Base-by-base conservation (phyloP, 35 echinoderm and acorn worm species). In the Apostichopus californicus region DNA sequence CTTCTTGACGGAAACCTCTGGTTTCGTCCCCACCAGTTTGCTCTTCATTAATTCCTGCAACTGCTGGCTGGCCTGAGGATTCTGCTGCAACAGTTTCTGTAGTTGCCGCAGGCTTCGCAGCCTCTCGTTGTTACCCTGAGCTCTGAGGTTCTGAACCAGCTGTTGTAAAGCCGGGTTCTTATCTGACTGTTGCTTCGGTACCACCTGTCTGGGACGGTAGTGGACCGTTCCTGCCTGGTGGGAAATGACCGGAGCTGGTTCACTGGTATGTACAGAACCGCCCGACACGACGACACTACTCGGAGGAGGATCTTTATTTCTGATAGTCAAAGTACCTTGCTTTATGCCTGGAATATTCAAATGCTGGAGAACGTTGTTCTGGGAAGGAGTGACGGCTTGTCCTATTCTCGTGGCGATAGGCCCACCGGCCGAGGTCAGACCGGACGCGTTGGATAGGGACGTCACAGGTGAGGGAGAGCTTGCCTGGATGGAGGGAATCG, bases 51-150 rank as follows among this genome's bases (percentile, higher is more conserved):
- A 66, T 59, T 91, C 77, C 56, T 77, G 71, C 13, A 93, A 25
- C 63, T 85, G 81, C 26, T 93, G 92, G 54, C 83, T 85, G n/a
- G 81, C 92, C 57, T 93, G 83, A 12, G 92, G 92, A 66, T 93
- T 77, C 75, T 93, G 82, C 53, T 93, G 82, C 6, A 93, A 84
- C 66, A 77, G 60, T n/a, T 78, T 52, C 9, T 88, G 92, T 7
- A 93, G 85, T 24, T 87, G 66, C 56, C 77, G 57, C 24, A 93
- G 20, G 25, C 63, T 93, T 5, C 65, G 80, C 1, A 87, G 77
- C 18, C 84, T 78, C 88, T 93, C 68, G 13, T 90, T 78, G 56
- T 77, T 65, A 7, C 66, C 66, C 17, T 90, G 88, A 6, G 68
- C 68, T 22, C 54, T 54, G 10, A 90, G 28, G 26, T 90, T 73